Evolutionary conservation across 92 coral and sea anemone species (phyloP).

Genomic region (Chrysogorgia sp.): DNA sequence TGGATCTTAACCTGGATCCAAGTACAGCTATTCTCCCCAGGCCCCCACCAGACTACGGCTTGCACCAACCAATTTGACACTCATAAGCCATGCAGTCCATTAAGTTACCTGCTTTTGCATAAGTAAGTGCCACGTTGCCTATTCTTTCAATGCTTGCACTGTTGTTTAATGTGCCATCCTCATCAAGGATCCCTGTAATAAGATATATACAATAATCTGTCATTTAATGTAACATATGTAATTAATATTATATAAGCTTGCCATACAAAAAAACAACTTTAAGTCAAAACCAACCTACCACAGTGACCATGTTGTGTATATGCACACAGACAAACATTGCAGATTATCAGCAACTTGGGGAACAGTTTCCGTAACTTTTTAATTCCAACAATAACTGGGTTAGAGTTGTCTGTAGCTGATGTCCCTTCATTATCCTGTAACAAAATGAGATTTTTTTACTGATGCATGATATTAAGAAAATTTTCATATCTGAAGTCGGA

Average conservation of each 20-base stretch:
- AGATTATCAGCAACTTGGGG: conserved; percentile 77
- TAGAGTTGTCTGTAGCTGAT: conserved; percentile 75
- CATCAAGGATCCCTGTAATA: conserved; percentile 71
- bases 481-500: not conserved
- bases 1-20: too few species aligned
- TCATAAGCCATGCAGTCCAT: too few species aligned
- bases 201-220: too few species aligned
- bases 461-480: not conserved
- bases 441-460: not conserved
- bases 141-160: conserved; percentile 75
- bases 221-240: too few species aligned
- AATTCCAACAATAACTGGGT: conserved; percentile 81
- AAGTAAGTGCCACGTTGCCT: conserved; percentile 85
- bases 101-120: conserved; percentile 89
- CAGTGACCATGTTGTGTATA: conserved; percentile 96
- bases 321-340: conserved; percentile 96
- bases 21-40: too few species aligned
- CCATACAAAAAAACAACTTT: not conserved
- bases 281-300: conserved; percentile 60
- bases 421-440: conserved; percentile 71
- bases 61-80: too few species aligned
- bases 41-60: too few species aligned
- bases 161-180: conserved; percentile 87
- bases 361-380: conserved; percentile 66
- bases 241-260: not conserved